Evolutionary conservation across 2,888 invertebrate species (phyloP).

Genomic region (Drosophila robusta): DNA sequence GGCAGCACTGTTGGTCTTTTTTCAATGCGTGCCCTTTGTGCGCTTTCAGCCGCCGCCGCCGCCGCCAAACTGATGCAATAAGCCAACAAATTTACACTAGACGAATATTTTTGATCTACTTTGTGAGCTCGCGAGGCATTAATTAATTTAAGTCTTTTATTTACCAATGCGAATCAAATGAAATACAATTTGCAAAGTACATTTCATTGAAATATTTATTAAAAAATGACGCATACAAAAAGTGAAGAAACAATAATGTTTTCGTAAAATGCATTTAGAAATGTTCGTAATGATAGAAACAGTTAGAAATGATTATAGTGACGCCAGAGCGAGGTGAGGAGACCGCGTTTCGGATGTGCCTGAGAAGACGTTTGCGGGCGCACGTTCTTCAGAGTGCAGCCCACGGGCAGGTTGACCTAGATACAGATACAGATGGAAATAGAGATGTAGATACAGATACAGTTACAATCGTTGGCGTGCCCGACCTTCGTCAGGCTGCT

Average conservation of each 20-base stretch:
- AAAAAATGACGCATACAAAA: conserved; percentile 37
- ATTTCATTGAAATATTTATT: conserved; percentile 40
- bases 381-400: conserved; percentile 83
- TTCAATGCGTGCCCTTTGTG: not conserved
- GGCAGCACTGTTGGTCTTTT: conserved; percentile 5
- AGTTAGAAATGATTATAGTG: conserved; percentile 46
- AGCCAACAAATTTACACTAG: conserved; percentile 13
- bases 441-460: not conserved
- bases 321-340: conserved; percentile 71
- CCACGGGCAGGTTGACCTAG: conserved; percentile 83
- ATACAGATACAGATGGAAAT: not conserved
- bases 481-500: conserved; percentile 30
- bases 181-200: conserved; percentile 2
- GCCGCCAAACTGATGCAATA: conserved; percentile 33
- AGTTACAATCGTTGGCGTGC: not conserved
- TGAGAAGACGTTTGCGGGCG: conserved; percentile 61
- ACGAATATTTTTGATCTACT: not conserved
- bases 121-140: too few species aligned
- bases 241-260: conserved; percentile 21
- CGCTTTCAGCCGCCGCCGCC: not conserved
- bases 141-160: conserved; percentile 4
- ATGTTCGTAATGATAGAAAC: conserved; percentile 10
- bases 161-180: not conserved
- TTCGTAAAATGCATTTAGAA: conserved; percentile 20
- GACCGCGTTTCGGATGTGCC: conserved; percentile 58